Evolutionary conservation across 2,797 vertebrate species (phyloP).

Genomic region (Erithacus rubecula): DNA sequence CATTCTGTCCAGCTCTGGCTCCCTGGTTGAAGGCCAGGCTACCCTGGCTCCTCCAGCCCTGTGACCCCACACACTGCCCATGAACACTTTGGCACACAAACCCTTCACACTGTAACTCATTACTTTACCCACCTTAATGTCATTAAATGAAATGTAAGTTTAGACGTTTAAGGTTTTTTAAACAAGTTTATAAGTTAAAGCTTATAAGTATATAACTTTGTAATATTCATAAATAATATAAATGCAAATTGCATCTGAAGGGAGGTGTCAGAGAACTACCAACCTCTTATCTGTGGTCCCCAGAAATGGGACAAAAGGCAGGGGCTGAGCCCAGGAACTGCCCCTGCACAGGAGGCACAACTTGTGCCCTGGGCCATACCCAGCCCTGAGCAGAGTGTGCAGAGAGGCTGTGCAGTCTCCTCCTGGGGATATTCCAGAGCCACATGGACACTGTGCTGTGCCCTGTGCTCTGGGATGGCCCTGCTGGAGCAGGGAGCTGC

Average conservation of each 20-base stretch:
- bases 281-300: not conserved
- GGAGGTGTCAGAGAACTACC: not conserved
- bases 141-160: not conserved
- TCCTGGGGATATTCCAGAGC: not conserved
- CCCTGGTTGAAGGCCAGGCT: not conserved
- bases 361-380: not conserved
- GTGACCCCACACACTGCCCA: not conserved
- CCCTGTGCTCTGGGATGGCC: not conserved
- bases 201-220: not conserved
- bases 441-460: not conserved
- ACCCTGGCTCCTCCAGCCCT: not conserved
- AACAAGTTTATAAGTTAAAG: not conserved
- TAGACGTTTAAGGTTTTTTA: not conserved
- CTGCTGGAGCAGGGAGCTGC: not conserved
- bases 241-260: not conserved
- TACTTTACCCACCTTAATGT: not conserved
- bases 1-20: accelerated
- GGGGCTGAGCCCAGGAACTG: not conserved
- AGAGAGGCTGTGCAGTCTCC: too few species aligned
- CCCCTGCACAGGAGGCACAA: not conserved
- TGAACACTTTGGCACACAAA: not conserved
- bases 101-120: not conserved
- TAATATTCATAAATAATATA: not conserved
- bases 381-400: not conserved
- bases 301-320: not conserved